Base-by-base conservation (phyloP, 2,888 invertebrate genomes). In the Drosophila parthenogenetica region DNA sequence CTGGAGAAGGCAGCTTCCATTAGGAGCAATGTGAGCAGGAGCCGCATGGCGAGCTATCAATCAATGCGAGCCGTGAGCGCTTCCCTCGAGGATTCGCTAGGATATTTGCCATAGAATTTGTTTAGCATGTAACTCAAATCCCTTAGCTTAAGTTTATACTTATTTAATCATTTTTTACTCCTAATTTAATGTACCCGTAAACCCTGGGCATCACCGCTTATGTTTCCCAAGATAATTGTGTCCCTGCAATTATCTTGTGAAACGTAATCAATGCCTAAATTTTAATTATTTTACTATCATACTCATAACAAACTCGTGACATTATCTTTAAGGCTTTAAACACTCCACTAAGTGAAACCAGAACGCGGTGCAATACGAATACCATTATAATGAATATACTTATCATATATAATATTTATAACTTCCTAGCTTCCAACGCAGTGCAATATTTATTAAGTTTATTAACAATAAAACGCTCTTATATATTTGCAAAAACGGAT, bases 31-130 rank as follows among this genome's bases (percentile, higher is more conserved):
- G 69, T 71, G 35, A 87, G 81, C 49, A 67, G 73, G 32, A 79
- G 73, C 17, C 79, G 84, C 58, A 89, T 88, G 72, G 78, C 85
- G 45, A 91, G 89, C 70, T 92, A 93, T 71, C 92, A 93, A 68
- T 90, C 92, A 35, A 90, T 92, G 89, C 87, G 91, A 61, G 90
- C 91, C 63, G 89, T 92, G 76, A 91, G 91, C 90, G 90, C 92
- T 61, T 92, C 93, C 2, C 83, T 93, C n/a, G 93, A 93, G 77
- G 93, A 93, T 77, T 92, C 93, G 35, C 87, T 93, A 69, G 93
- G 93, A 39, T 93, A 93, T 89, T 90, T 93, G 88, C 93, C 93
- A 90, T 93, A 90, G 90, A 75, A 66, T 59, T 69, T 69, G 55
- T 65, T 37, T 69, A 66, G 19, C 69, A 54, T 65, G 2, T 29